phyloP scores from a whole-genome alignment of 2,888 invertebrate species.

The Schizaphis graminum region DNA sequence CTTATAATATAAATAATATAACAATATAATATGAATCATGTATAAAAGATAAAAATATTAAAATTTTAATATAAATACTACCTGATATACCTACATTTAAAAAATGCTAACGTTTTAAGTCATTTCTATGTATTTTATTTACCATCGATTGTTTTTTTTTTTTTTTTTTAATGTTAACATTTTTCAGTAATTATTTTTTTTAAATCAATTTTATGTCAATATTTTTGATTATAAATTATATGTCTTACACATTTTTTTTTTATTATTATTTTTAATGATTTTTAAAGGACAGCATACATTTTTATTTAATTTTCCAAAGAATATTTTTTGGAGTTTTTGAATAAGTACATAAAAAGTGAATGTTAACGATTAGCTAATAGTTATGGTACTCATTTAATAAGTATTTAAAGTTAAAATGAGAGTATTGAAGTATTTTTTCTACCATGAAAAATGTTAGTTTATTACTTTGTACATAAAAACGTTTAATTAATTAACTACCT shows the following conservation, averaged over 20 bases:
- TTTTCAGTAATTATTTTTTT: background rate
- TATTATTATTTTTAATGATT: background rate
- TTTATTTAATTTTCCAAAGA: background rate
- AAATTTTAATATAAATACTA: background rate
- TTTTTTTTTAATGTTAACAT: background rate
- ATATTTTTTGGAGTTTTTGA: background rate
- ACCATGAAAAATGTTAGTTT: background rate
- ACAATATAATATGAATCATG: background rate
- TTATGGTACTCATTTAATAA: background rate
- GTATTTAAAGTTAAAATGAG: background rate
- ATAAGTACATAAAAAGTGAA: background rate
- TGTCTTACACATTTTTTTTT: too few species aligned
- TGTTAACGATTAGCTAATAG: background rate
- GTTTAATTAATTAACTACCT: background rate
- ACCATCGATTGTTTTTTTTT: too few species aligned
- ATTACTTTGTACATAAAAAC: background rate
- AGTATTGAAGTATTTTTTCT: background rate
- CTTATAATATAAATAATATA: background rate
- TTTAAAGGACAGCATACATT: background rate
- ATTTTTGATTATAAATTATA: too few species aligned
- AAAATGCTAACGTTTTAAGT: background rate
- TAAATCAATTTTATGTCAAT: background rate
- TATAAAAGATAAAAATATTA: background rate
- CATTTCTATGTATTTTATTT: background rate
- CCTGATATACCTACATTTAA: background rate